Evolutionary conservation across 2,113 vertebrate genomes (phyloP).

Genomic region (Hipposideros armiger): DNA sequence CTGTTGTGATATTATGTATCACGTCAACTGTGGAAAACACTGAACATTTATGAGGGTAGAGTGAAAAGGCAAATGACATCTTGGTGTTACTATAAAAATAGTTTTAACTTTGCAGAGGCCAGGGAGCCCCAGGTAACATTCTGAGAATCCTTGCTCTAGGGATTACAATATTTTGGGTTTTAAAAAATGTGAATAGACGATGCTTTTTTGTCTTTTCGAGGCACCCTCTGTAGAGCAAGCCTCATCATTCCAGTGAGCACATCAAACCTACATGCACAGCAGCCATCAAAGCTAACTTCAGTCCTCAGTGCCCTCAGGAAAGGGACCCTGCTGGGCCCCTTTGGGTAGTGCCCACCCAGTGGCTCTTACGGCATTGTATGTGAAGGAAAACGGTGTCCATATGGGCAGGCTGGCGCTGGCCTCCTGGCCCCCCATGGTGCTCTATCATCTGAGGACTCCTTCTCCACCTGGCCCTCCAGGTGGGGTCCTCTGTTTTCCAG

Average conservation of each 20-base stretch:
- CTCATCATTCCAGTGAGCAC: not conserved
- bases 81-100: slow-evolving; percentile 4
- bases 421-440: not conserved
- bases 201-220: not conserved
- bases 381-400: not conserved
- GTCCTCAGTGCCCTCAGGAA: not conserved
- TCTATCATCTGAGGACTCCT: not conserved
- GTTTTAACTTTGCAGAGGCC: not conserved
- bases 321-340: not conserved
- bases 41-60: not conserved
- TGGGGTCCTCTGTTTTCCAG: not conserved
- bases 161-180: not conserved
- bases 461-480: not conserved
- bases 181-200: not conserved
- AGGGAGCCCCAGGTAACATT: not conserved
- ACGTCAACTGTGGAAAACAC: not conserved
- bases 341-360: not conserved
- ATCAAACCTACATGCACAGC: not conserved
- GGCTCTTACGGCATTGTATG: not conserved
- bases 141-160: not conserved
- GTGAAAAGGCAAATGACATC: not conserved
- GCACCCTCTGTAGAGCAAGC: not conserved
- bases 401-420: not conserved
- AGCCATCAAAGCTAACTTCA: not conserved
- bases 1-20: not conserved